These are phyloP conservation scores for Drosophila recens DNA, from an alignment of 2,888 invertebrate species.

Conservation along the genomic window DNA sequence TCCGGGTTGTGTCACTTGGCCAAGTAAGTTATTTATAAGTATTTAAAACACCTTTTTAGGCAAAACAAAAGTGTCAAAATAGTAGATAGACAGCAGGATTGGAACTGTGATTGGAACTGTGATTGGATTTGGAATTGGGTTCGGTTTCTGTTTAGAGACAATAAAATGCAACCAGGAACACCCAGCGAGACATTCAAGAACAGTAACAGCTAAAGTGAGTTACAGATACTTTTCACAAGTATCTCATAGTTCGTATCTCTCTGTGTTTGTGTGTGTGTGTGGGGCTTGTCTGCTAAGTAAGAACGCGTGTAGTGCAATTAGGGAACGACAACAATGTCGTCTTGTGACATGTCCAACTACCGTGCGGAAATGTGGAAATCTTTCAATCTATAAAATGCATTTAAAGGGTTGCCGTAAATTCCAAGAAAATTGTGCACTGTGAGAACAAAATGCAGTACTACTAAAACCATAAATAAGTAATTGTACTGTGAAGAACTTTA, in stretches of 20 bases:
- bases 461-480: not conserved
- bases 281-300: conserved; percentile 68
- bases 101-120: not conserved
- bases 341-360: conserved; percentile 71
- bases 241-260: conserved; percentile 32
- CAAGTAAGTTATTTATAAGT: conserved; percentile 69
- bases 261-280: not conserved
- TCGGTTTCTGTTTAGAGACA: conserved; percentile 3
- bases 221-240: conserved; percentile 48
- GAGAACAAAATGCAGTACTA: not conserved
- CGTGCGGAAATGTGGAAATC: conserved; percentile 51
- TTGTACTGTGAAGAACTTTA: not conserved
- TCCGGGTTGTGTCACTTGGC: conserved; percentile 2
- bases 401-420: not conserved
- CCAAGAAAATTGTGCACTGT: not conserved
- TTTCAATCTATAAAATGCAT: conserved; percentile 11
- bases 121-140: conserved; percentile 4
- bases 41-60: conserved; percentile 79
- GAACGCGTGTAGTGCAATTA: conserved; percentile 76
- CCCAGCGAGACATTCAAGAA: conserved; percentile 43
- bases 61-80: conserved; percentile 81
- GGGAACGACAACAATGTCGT: conserved; percentile 64
- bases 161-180: conserved; percentile 50
- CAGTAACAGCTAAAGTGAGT: conserved; percentile 43
- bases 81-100: conserved; percentile 55